Percentiles rank a stretch among this genome's conserved stretches.
These are phyloP conservation scores for Piscicola geometra DNA, from an alignment of 2,888 invertebrate genomes.

Conservation along the genomic window DNA sequence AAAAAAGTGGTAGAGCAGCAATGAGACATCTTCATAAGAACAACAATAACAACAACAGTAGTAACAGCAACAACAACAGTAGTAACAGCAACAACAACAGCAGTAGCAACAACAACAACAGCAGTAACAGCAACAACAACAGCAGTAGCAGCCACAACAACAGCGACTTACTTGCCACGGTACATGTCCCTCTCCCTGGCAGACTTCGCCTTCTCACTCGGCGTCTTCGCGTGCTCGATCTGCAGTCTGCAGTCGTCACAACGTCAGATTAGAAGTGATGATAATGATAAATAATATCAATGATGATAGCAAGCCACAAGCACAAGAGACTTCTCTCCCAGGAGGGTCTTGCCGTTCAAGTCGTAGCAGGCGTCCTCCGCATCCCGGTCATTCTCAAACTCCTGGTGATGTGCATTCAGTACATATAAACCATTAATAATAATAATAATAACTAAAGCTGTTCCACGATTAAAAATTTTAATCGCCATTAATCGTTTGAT, in stretches of 20 bases:
- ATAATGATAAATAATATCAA: neutral
- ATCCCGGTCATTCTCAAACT: constrained; percentile 36
- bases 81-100: no score
- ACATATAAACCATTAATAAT: no score
- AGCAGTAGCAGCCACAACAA: no score
- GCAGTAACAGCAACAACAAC: no score
- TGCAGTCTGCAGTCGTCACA: constrained; percentile 18
- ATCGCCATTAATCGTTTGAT: no score
- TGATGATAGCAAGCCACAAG: neutral
- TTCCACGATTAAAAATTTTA: no score
- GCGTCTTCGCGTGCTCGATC: constrained; percentile 34
- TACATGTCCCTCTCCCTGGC: constrained; percentile 28
- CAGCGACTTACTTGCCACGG: constrained; percentile 3
- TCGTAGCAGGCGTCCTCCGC: constrained; percentile 37
- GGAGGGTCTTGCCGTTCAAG: constrained; percentile 33
- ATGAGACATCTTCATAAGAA: no score
- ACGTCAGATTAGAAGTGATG: neutral
- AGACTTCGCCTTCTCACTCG: constrained; percentile 31
- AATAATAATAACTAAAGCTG: no score
- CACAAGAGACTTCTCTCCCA: constrained; percentile 28
- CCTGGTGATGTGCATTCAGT: constrained; percentile 17
- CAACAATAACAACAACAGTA: neutral
- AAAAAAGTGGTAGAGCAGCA: neutral
- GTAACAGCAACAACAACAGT: neutral
- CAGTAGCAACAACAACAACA: no score